phyloP scores from a whole-genome alignment of 2,797 vertebrate species.

The Cossypha dichroa region DNA sequence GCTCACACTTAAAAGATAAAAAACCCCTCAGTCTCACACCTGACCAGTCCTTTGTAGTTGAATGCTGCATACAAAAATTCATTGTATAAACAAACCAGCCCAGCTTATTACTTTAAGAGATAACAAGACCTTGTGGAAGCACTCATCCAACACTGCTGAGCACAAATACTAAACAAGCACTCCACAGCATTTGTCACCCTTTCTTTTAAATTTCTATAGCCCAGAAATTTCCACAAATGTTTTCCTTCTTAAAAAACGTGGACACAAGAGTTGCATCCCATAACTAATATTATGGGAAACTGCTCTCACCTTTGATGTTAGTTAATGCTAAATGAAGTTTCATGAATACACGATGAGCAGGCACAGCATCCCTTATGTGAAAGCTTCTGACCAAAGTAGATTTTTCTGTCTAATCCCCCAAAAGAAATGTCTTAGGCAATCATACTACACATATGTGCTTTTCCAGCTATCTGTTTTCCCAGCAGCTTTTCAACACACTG shows the following conservation, averaged over 20 bases:
- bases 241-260: neutral
- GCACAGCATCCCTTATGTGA: neutral
- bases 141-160: neutral
- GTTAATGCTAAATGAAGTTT: neutral
- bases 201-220: neutral
- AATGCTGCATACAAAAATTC: neutral
- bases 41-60: neutral
- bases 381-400: neutral
- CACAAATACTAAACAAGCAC: neutral
- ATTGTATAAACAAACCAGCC: neutral
- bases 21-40: neutral
- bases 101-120: neutral
- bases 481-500: neutral
- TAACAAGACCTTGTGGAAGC: neutral
- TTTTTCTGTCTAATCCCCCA: neutral
- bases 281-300: neutral
- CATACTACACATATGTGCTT: neutral
- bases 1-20: neutral
- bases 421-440: neutral
- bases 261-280: neutral
- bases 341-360: neutral
- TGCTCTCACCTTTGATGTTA: neutral
- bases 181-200: accelerated
- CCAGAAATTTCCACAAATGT: neutral
- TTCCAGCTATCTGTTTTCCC: neutral